A percentile compares a stretch with the other conserved stretches of the same genome.
Evolutionary conservation across 2,888 invertebrate genomes (phyloP).

Genomic region (Tetanocera ferruginea): DNA sequence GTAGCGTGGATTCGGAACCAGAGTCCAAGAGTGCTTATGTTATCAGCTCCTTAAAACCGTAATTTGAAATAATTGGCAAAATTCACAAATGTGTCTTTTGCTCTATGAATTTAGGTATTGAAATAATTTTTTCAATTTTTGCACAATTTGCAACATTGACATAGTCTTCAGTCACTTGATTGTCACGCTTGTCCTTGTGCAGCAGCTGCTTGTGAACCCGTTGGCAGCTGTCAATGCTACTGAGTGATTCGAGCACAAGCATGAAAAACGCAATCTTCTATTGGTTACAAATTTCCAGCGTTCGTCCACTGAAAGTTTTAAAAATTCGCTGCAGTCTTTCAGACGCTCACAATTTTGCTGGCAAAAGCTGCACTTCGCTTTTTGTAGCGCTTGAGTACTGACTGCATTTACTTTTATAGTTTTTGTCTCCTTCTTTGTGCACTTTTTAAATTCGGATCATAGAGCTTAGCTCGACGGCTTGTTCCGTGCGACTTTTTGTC

Average conservation of each 20-base stretch:
- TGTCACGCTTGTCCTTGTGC: not conserved
- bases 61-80: not conserved
- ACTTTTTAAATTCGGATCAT: not conserved
- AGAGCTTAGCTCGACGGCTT: not conserved
- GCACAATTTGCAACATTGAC: not conserved
- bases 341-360: not conserved
- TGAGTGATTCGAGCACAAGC: not conserved
- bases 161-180: not conserved
- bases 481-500: not conserved
- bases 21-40: not conserved
- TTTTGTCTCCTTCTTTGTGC: not conserved
- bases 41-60: not conserved
- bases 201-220: not conserved
- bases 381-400: not conserved
- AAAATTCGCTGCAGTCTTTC: conserved; percentile 16
- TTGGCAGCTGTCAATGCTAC: not conserved
- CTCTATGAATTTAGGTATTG: not conserved
- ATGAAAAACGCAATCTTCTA: conserved; percentile 22
- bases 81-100: conserved; percentile 6
- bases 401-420: not conserved
- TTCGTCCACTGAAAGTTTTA: conserved; percentile 9
- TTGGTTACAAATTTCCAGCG: conserved; percentile 26
- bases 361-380: not conserved
- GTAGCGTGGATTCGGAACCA: not conserved
- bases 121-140: not conserved